Evolutionary conservation across 2,888 invertebrate species (phyloP).

Genomic region (Platycnemis pennipes): DNA sequence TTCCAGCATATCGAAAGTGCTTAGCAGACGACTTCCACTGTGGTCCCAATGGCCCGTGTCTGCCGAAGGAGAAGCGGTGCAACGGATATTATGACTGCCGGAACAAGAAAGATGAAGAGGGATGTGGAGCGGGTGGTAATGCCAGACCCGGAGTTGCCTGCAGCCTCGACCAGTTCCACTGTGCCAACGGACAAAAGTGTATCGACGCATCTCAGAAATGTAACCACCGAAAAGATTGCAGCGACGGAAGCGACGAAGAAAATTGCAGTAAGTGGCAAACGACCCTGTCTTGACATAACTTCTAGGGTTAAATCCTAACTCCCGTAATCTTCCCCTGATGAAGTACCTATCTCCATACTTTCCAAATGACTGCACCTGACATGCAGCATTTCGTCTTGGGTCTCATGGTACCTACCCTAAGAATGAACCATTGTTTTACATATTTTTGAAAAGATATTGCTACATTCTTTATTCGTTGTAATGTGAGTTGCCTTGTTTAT

Average conservation of each 20-base stretch:
- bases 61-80: conserved; percentile 93
- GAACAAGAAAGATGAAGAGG: conserved; percentile 89
- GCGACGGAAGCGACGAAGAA: conserved; percentile 94
- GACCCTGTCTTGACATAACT: no score
- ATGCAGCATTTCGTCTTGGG: no score
- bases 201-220: conserved; percentile 88
- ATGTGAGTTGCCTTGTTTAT: no score
- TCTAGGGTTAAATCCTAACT: no score
- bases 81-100: conserved; percentile 96
- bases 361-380: no score
- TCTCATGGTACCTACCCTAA: no score
- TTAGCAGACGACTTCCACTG: conserved; percentile 94
- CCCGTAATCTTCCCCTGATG: no score
- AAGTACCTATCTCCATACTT: no score
- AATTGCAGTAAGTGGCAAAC: conserved; percentile 89
- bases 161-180: conserved; percentile 92
- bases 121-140: conserved; percentile 83
- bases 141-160: conserved; percentile 81
- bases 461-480: no score
- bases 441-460: no score
- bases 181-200: conserved; percentile 90
- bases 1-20: conserved; percentile 93
- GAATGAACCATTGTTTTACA: no score
- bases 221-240: conserved; percentile 95
- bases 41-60: conserved; percentile 89